Conservation (phyloP, 2,888 invertebrate species). For the Pterostichus niger region DNA sequence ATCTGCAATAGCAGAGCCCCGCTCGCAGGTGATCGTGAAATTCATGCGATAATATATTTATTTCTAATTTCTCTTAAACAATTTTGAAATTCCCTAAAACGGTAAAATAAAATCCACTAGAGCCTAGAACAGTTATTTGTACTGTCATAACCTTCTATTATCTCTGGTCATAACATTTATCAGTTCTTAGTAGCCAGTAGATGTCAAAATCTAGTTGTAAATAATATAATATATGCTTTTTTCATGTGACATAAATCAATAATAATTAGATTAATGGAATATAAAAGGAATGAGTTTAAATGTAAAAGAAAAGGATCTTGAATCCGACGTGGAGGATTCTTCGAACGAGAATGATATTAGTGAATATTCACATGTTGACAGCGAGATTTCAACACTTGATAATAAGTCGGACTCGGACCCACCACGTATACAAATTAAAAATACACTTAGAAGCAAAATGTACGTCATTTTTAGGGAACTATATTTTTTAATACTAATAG, state of each 20-base stretch:
- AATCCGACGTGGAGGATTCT: constrained; percentile 13
- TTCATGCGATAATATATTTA: too few relatives aligned
- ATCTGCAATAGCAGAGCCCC: too few relatives aligned
- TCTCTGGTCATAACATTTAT: constrained; percentile 40
- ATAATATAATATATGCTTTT: constrained; percentile 3
- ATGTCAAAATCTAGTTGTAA: constrained; percentile 17
- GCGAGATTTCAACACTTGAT: constrained; percentile 4
- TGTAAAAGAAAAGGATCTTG: constrained; percentile 24
- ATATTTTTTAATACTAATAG: constrained; percentile 82
- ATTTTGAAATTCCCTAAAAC: not conserved
- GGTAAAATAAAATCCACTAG: not conserved
- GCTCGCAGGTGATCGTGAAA: too few relatives aligned
- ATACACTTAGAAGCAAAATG: constrained; percentile 75
- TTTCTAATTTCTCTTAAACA: not conserved
- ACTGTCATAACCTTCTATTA: too few relatives aligned
- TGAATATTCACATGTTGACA: constrained; percentile 2
- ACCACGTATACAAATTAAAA: constrained; percentile 49
- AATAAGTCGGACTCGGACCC: constrained; percentile 5
- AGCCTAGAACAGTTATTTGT: not conserved
- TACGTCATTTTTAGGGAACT: constrained; percentile 83
- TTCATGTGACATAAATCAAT: constrained; percentile 24
- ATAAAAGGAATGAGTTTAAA: constrained; percentile 10
- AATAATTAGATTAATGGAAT: constrained; percentile 20
- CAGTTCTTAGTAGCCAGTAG: not conserved
- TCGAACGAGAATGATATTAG: constrained; percentile 11